phyloP scores from a whole-genome alignment of 2,888 invertebrate species.

The Aromia moschata region DNA sequence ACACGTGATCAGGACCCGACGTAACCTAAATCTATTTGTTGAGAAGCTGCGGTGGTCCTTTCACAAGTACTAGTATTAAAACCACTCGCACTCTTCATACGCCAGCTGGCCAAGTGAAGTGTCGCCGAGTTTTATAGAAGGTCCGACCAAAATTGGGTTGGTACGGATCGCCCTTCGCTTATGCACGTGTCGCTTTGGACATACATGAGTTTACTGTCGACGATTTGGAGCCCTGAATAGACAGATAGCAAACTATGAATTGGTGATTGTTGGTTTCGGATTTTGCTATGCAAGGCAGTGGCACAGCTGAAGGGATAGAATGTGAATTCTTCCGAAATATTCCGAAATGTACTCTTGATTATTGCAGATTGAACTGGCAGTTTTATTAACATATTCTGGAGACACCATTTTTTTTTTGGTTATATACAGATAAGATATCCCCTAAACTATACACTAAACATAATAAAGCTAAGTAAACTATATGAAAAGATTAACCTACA shows the following conservation, averaged over 20 bases:
- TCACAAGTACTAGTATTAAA: slow-evolving; percentile 51
- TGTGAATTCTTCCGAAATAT: too few relatives aligned
- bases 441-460: too few relatives aligned
- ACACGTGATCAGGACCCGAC: slow-evolving; percentile 47
- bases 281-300: too few relatives aligned
- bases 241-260: slow-evolving; percentile 51
- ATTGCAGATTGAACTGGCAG: too few relatives aligned
- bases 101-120: slow-evolving; percentile 42
- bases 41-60: slow-evolving; percentile 52
- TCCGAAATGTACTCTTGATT: too few relatives aligned
- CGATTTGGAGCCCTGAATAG: slow-evolving; percentile 49
- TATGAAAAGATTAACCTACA: too few relatives aligned
- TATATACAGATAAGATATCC: too few relatives aligned
- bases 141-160: slow-evolving; percentile 28
- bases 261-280: slow-evolving; percentile 41
- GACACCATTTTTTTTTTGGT: too few relatives aligned
- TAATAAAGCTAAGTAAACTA: too few relatives aligned
- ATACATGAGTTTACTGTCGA: slow-evolving; percentile 55
- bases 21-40: slow-evolving; percentile 55
- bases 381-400: too few relatives aligned
- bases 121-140: slow-evolving; percentile 21
- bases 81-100: slow-evolving; percentile 50
- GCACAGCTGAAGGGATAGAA: too few relatives aligned
- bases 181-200: slow-evolving; percentile 49
- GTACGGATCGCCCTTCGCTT: slow-evolving; percentile 34